Evolutionary conservation across 2,797 vertebrate species (phyloP).

Genomic region (Pseudotriccus pelzelni): DNA sequence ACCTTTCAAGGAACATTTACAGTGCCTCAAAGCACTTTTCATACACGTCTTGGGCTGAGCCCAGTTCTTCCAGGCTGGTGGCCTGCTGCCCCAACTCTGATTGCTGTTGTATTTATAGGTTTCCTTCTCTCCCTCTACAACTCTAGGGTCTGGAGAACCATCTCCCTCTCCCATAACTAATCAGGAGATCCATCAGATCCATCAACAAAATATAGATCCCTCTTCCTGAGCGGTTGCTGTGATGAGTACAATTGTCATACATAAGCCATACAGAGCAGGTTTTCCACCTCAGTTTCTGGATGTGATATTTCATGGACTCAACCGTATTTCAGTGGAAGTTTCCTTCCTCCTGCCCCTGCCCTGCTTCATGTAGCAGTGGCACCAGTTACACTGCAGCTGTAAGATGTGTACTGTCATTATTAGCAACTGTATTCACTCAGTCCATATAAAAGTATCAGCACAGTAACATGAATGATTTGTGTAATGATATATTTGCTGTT

Average conservation of each 20-base stretch:
- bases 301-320: not conserved
- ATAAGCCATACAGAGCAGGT: not conserved
- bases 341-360: not conserved
- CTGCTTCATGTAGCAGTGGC: not conserved
- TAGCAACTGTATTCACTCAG: not conserved
- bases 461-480: conserved; percentile 46
- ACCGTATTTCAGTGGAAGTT: not conserved
- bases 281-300: not conserved
- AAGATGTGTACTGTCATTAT: conserved; percentile 7
- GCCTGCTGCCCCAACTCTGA: not conserved
- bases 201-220: not conserved
- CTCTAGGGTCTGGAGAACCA: not conserved
- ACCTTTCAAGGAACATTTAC: not conserved
- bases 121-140: not conserved
- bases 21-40: not conserved
- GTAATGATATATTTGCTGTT: conserved; percentile 52
- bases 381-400: not conserved
- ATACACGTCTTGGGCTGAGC: not conserved
- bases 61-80: not conserved
- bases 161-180: not conserved
- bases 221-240: not conserved
- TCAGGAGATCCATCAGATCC: not conserved
- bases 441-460: conserved; percentile 44
- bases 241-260: not conserved
- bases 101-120: not conserved